These are phyloP conservation scores for Euwallacea fornicatus DNA, from an alignment of 1,140 invertebrate genomes.

Conservation along the genomic window DNA sequence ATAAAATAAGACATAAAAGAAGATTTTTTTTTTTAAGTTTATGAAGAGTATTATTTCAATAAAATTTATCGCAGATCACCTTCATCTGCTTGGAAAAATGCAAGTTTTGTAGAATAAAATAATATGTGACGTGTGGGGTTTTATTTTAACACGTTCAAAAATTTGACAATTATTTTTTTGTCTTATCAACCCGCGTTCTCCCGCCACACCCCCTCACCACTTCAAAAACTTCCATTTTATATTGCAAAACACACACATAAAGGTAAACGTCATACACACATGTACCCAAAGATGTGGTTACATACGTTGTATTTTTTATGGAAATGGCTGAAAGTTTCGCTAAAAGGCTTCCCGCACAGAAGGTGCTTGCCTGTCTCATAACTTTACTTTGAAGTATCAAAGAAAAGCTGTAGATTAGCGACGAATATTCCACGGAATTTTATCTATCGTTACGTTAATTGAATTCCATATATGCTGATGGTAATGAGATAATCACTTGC, in stretches of 20 bases:
- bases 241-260: slow-evolving; percentile 16
- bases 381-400: slow-evolving; percentile 14
- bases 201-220: background rate
- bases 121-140: too few species aligned
- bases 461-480: too few species aligned
- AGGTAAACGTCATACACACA: slow-evolving; percentile 24
- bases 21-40: too few species aligned
- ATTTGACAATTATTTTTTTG: too few species aligned
- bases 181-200: background rate
- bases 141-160: too few species aligned
- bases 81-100: too few species aligned
- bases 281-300: slow-evolving; percentile 11
- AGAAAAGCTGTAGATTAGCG: background rate
- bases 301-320: slow-evolving; percentile 29
- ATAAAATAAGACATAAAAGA: too few species aligned
- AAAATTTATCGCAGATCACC: too few species aligned
- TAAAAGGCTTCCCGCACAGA: slow-evolving; percentile 27
- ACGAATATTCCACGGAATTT: background rate
- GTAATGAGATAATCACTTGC: too few species aligned
- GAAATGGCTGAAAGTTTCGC: slow-evolving; percentile 22
- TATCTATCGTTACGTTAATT: too few species aligned
- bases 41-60: too few species aligned
- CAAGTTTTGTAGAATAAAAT: too few species aligned
- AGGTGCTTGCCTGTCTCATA: slow-evolving; percentile 19
- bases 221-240: slow-evolving; percentile 23